phyloP scores from a whole-genome alignment of 2,113 vertebrate genomes.

The Bos indicus region DNA sequence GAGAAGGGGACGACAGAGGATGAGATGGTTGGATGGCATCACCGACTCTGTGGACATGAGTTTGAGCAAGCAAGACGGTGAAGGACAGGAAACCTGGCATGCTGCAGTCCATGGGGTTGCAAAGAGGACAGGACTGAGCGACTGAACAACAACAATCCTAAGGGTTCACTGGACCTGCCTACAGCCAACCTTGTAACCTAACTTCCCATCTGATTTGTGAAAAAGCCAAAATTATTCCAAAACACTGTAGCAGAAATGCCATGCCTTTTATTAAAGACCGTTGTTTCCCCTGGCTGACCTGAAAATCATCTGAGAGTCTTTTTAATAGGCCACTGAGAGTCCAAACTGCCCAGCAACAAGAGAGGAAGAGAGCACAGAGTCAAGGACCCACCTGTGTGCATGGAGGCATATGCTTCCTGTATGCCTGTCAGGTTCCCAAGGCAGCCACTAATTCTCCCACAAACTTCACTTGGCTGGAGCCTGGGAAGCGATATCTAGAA shows the following conservation, averaged over 20 bases:
- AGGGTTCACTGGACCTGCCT: background rate
- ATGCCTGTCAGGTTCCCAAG: background rate
- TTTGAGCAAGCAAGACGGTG: background rate
- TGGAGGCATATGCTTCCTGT: background rate
- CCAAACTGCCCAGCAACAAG: background rate
- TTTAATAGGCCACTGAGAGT: background rate
- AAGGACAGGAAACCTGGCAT: background rate
- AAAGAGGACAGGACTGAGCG: background rate
- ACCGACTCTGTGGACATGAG: background rate
- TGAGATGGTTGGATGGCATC: background rate
- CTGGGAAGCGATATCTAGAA: background rate
- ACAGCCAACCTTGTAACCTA: background rate
- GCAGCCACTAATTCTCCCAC: background rate
- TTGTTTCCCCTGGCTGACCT: background rate
- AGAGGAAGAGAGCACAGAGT: background rate
- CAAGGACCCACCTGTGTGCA: background rate
- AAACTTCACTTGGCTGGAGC: background rate
- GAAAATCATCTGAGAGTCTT: background rate
- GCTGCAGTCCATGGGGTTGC: background rate
- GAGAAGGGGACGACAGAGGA: background rate
- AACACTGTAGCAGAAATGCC: background rate
- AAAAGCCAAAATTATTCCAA: slow-evolving; percentile 20
- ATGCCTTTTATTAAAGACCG: background rate
- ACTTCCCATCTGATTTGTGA: background rate
- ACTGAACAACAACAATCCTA: background rate